A percentile compares a stretch with the other conserved stretches of the same genome.
These are phyloP conservation scores for Bombylius major DNA, from an alignment of 2,888 invertebrate genomes.

Conservation along the genomic window DNA sequence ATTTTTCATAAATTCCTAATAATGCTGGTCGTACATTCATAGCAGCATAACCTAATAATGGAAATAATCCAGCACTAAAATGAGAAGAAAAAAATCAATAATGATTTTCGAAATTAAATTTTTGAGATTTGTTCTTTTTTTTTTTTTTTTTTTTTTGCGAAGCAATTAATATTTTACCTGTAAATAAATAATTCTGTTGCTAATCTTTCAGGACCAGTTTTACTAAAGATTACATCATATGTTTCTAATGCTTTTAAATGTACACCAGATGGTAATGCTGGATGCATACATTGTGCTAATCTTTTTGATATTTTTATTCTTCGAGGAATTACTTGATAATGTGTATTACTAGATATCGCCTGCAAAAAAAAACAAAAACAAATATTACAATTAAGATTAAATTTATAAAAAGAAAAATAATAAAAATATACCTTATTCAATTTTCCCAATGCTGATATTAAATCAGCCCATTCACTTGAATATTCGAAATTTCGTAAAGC, in stretches of 20 bases:
- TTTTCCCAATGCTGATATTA: conserved; percentile 80
- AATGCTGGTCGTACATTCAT: conserved; percentile 78
- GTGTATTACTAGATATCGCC: conserved; percentile 66
- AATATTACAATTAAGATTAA: not conserved
- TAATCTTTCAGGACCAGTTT: conserved; percentile 67
- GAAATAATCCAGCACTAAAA: conserved; percentile 60
- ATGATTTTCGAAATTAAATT: not conserved
- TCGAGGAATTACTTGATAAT: conserved; percentile 75
- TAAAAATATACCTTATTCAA: conserved; percentile 59
- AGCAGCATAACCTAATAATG: conserved; percentile 75
- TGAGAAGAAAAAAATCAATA: not conserved
- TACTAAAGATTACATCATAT: conserved; percentile 80
- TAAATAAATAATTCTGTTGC: conserved; percentile 76
- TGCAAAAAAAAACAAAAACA: conserved; percentile 29
- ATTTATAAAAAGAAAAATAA: not conserved
- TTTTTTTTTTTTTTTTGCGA: not conserved
- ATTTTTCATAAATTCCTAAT: conserved; percentile 72
- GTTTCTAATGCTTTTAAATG: conserved; percentile 85
- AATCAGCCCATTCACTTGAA: conserved; percentile 91
- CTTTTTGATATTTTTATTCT: conserved; percentile 80
- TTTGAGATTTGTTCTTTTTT: not conserved
- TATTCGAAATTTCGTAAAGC: conserved; percentile 82
- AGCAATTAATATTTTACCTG: conserved; percentile 39
- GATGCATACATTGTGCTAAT: conserved; percentile 87
- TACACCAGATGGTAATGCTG: conserved; percentile 79